phyloP scores from a whole-genome alignment of 2,797 vertebrate genomes.

The Eremophila alpestris region DNA sequence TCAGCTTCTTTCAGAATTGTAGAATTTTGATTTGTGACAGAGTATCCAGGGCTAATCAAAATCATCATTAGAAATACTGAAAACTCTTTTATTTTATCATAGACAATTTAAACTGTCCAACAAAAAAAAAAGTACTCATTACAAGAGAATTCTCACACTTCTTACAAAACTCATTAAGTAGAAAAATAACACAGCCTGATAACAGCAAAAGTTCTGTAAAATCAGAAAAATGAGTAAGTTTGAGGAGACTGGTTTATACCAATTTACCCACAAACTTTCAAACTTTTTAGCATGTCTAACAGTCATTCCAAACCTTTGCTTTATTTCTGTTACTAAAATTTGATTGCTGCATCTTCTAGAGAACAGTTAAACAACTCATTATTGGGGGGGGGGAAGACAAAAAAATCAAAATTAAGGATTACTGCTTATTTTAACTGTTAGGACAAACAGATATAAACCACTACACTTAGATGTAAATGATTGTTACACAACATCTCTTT shows the following conservation, averaged over 20 bases:
- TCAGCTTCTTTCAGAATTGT: not conserved
- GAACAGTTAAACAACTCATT: not conserved
- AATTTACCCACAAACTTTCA: not conserved
- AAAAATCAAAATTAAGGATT: not conserved
- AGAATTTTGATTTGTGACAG: not conserved
- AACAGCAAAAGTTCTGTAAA: not conserved
- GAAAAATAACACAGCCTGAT: not conserved
- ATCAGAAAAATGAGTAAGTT: not conserved
- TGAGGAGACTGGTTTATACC: not conserved
- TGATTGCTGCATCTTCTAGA: not conserved
- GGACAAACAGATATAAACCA: not conserved
- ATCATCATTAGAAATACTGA: not conserved
- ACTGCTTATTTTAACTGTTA: not conserved
- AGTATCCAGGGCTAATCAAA: not conserved
- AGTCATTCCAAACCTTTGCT: not conserved
- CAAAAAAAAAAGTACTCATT: not conserved
- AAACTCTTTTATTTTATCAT: not conserved
- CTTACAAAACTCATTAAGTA: not conserved
- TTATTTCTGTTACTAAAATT: not conserved
- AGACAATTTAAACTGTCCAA: not conserved
- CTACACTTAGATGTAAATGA: not conserved
- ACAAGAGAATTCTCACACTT: not conserved
- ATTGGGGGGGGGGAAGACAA: fast-evolving
- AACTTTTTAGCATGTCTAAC: not conserved
- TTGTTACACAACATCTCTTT: not conserved